Conservation (phyloP, 2,797 vertebrate species). For the Sebastes kiyomatsui region DNA sequence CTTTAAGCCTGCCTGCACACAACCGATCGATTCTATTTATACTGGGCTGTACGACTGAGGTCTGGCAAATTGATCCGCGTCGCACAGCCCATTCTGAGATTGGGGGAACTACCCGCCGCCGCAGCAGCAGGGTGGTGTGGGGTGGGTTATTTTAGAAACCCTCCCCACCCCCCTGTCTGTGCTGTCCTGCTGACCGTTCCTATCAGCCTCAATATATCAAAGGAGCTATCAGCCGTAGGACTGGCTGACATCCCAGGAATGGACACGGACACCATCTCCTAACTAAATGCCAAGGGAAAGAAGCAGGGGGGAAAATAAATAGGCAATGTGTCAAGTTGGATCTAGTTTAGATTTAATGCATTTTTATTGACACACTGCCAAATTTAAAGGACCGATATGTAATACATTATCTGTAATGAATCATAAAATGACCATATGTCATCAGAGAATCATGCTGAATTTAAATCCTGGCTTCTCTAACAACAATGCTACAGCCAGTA, state of each 20-base stretch:
- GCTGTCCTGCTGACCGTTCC: constrained; percentile 25
- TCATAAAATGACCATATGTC: too few species aligned
- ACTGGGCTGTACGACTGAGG: constrained; percentile 10
- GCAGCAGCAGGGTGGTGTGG: neutral
- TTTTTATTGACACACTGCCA: neutral
- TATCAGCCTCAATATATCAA: constrained; percentile 60
- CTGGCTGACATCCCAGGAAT: constrained; percentile 65
- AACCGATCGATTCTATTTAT: constrained; percentile 76
- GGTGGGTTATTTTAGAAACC: constrained; percentile 64
- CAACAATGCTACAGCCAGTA: too few species aligned
- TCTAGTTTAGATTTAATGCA: constrained; percentile 31
- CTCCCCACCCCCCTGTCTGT: neutral
- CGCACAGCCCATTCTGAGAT: constrained; percentile 39
- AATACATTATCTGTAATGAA: too few species aligned
- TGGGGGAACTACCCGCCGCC: constrained; percentile 38
- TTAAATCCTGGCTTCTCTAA: too few species aligned
- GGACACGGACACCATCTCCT: constrained; percentile 36
- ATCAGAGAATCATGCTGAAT: too few species aligned
- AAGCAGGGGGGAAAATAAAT: constrained; percentile 45
- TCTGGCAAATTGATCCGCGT: constrained; percentile 47
- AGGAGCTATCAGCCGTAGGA: constrained; percentile 32
- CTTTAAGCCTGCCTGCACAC: constrained; percentile 43
- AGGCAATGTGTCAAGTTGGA: constrained; percentile 31
- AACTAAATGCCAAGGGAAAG: constrained; percentile 37
- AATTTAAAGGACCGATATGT: neutral